phyloP scores from a whole-genome alignment of 2,888 invertebrate species.

The Folsomia candida region DNA sequence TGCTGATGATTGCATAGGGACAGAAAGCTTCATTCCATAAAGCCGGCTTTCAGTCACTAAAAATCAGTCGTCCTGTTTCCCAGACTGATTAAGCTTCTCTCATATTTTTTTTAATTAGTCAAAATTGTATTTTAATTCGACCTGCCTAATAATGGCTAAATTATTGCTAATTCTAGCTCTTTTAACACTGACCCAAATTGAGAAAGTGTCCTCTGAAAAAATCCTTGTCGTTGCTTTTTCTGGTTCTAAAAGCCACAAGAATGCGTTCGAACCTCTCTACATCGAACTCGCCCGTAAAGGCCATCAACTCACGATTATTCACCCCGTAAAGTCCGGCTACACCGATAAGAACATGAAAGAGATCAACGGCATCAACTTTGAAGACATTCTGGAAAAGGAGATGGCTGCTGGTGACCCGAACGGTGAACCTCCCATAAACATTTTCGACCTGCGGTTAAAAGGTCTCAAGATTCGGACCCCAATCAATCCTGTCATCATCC shows the following conservation, averaged over 20 bases:
- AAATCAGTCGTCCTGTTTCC: too few relatives aligned
- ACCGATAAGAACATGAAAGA: constrained; percentile 54
- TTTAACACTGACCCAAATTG: background rate
- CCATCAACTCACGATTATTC: constrained; percentile 60
- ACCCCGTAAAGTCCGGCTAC: constrained; percentile 54
- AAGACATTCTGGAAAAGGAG: constrained; percentile 20
- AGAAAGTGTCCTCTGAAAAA: constrained; percentile 40
- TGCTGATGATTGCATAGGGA: too few relatives aligned
- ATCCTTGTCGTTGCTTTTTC: constrained; percentile 58
- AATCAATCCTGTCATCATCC: constrained; percentile 15
- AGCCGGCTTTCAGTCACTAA: too few relatives aligned
- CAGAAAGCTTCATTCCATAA: too few relatives aligned
- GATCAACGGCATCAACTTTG: constrained; percentile 16
- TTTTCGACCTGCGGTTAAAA: constrained; percentile 2
- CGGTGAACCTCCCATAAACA: background rate
- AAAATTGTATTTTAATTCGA: too few relatives aligned
- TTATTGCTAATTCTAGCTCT: background rate
- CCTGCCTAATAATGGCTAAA: too few relatives aligned
- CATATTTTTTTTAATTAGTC: too few relatives aligned
- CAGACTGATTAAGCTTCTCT: too few relatives aligned
- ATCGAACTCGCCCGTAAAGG: constrained; percentile 58
- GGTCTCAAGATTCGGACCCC: background rate
- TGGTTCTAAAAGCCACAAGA: constrained; percentile 58
- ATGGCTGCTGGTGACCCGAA: constrained; percentile 1
- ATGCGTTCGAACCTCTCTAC: constrained; percentile 57